phyloP scores from a whole-genome alignment of 2,113 vertebrate genomes.

The Meleagris gallopavo region DNA sequence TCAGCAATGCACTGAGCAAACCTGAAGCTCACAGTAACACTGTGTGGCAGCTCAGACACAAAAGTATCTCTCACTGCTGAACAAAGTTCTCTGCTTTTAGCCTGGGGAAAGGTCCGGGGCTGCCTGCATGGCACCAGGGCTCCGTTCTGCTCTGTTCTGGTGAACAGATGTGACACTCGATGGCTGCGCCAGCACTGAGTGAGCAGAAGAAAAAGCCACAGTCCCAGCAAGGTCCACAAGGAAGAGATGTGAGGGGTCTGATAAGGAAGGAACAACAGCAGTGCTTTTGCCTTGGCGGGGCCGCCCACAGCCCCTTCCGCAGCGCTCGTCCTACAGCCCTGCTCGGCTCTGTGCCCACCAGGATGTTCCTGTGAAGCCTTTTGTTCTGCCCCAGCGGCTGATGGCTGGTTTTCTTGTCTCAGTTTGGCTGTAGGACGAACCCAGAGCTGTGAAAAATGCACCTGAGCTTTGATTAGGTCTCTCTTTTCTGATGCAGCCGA shows the following conservation, averaged over 20 bases:
- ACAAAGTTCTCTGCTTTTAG: not conserved
- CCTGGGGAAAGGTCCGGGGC: not conserved
- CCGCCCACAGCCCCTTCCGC: constrained; percentile 9
- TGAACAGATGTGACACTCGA: accelerated
- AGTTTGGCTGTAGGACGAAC: not conserved
- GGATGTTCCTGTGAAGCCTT: not conserved
- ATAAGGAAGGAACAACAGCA: constrained; percentile 65
- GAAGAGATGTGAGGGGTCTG: constrained; percentile 52
- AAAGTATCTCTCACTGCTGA: not conserved
- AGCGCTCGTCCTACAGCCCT: not conserved
- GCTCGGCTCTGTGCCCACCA: not conserved
- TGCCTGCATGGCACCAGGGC: not conserved
- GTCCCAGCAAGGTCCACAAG: not conserved
- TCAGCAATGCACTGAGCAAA: not conserved
- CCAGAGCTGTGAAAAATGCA: constrained; percentile 12
- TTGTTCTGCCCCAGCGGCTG: constrained; percentile 26
- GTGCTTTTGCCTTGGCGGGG: not conserved
- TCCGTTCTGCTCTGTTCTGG: not conserved
- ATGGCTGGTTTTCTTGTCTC: constrained; percentile 2
- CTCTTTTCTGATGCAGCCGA: accelerated
- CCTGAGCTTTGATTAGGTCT: not conserved
- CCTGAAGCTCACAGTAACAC: accelerated
- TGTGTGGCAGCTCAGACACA: not conserved
- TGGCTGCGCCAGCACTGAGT: not conserved
- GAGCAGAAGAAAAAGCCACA: not conserved